Evolutionary conservation across 2,888 invertebrate genomes (phyloP).

Genomic region (Crossocerus cetratus): DNA sequence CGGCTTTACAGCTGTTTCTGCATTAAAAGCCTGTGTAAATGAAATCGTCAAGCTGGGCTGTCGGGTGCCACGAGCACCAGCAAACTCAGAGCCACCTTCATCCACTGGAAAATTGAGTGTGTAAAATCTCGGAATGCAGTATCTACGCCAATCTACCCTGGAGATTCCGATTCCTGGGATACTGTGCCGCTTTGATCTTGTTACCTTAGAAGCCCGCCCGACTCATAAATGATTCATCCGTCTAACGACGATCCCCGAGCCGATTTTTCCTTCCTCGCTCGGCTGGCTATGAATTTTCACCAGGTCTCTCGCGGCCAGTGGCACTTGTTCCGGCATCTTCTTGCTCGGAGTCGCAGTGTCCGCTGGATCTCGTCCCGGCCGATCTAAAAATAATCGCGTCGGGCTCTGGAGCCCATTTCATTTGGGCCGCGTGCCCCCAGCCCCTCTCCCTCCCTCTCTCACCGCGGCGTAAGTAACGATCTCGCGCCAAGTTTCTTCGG

Average conservation of each 20-base stretch:
- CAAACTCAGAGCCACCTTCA: conserved; percentile 21
- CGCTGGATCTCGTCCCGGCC: neutral
- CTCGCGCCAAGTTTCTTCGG: conserved; percentile 12
- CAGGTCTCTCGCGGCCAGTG: conserved; percentile 17
- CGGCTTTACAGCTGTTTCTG: conserved; percentile 25
- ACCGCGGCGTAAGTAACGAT: neutral
- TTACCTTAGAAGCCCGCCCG: conserved; percentile 32
- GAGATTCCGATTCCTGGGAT: too few species aligned
- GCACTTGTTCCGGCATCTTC: too few species aligned
- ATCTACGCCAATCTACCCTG: too few species aligned
- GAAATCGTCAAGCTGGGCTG: conserved; percentile 1
- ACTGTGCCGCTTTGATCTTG: conserved; percentile 9
- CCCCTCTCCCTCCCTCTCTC: too few species aligned
- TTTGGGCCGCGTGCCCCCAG: too few species aligned
- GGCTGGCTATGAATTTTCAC: conserved; percentile 25
- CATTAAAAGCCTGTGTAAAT: conserved; percentile 29
- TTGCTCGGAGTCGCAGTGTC: too few species aligned
- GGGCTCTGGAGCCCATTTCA: neutral
- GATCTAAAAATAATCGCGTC: conserved; percentile 36
- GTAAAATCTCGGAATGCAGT: too few species aligned
- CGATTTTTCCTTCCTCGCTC: conserved; percentile 12
- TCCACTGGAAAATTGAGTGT: too few species aligned
- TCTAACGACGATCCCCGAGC: neutral
- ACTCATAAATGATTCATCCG: conserved; percentile 47
- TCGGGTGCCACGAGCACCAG: conserved; percentile 3